Percentiles rank a stretch among this genome's conserved stretches.
Conservation (phyloP, 2,113 vertebrate genomes). For the Bubo scandiacus region DNA sequence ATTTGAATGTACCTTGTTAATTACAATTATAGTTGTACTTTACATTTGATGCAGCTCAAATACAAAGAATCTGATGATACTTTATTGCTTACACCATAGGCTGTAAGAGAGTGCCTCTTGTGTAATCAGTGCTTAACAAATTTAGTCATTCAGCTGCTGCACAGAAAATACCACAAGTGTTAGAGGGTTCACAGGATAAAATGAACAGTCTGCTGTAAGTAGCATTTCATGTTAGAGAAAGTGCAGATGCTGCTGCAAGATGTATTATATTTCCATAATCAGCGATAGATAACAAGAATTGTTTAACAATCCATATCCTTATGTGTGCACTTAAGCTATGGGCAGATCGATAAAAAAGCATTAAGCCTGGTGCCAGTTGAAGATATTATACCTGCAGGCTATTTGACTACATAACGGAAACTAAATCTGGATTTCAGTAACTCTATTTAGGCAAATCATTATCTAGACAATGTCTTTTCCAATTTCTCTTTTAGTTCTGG, state of each 20-base stretch:
- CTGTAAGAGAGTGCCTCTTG: neutral
- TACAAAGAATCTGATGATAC: neutral
- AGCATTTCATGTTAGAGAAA: neutral
- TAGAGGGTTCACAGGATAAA: neutral
- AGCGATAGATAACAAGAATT: conserved; percentile 1
- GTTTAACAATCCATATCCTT: neutral
- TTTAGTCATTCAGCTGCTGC: neutral
- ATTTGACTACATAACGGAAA: neutral
- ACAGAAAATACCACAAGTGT: neutral
- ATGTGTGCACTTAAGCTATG: conserved; percentile 1
- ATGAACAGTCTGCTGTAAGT: neutral
- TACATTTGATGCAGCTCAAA: neutral
- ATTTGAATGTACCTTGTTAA: neutral
- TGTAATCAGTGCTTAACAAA: neutral
- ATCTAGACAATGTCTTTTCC: neutral
- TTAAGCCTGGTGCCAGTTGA: conserved; percentile 28
- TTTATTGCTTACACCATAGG: neutral
- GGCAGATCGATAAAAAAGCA: conserved; percentile 34
- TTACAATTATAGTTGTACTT: neutral
- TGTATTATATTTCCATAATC: conserved; percentile 24
- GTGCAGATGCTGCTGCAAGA: conserved; percentile 19
- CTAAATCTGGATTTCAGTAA: conserved; percentile 25
- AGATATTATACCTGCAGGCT: conserved; percentile 13
- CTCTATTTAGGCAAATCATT: conserved; percentile 29
- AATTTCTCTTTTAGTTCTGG: neutral